phyloP scores from a whole-genome alignment of 1,140 invertebrate species.

The Trichomalopsis sarcophagae region DNA sequence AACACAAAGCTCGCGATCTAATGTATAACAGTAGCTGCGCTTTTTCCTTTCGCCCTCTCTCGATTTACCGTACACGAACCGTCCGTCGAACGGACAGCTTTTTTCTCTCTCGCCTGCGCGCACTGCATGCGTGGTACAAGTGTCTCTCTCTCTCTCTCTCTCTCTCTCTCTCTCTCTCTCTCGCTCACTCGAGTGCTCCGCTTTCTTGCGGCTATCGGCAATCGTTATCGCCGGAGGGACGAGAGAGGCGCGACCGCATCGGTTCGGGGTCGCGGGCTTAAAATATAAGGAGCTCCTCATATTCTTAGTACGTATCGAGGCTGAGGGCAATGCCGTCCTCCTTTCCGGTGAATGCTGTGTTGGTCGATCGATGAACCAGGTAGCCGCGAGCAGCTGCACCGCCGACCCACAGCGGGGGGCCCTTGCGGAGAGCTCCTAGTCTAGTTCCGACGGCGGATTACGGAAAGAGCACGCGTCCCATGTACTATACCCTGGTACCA shows the following conservation, averaged over 20 bases:
- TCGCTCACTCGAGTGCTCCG: background rate
- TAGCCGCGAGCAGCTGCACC: too few species aligned
- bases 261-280: background rate
- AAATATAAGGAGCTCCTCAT: background rate
- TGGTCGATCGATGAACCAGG: background rate
- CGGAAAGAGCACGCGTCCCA: too few species aligned
- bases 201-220: constrained; percentile 27
- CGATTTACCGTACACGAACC: constrained; percentile 18
- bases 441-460: too few species aligned
- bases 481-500: too few species aligned
- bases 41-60: background rate
- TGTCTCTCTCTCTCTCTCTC: background rate
- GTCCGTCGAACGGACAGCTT: constrained; percentile 5
- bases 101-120: background rate
- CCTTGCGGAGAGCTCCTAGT: too few species aligned
- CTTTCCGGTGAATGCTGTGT: background rate
- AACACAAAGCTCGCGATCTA: background rate
- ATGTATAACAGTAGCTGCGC: background rate
- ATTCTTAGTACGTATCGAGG: background rate
- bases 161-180: background rate
- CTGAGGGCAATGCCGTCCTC: background rate
- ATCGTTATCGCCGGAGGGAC: constrained; percentile 31
- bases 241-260: background rate
- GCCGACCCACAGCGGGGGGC: too few species aligned
- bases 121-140: too few species aligned